phyloP scores from a whole-genome alignment of 2,797 vertebrate species.

The Hydrolagus colliei region DNA sequence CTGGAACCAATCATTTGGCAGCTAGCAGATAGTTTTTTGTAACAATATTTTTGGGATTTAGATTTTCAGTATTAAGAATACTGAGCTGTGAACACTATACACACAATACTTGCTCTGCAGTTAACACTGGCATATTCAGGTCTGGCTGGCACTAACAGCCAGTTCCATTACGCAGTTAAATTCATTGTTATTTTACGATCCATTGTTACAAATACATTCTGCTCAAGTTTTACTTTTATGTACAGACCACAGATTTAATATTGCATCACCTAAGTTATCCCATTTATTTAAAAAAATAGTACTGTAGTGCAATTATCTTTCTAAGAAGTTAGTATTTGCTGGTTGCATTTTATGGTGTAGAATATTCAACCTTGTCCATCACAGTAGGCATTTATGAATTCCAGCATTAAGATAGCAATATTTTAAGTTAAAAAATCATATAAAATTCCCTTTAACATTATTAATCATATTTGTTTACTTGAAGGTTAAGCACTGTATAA shows the following conservation, averaged over 20 bases:
- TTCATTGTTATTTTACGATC: not conserved
- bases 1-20: not conserved
- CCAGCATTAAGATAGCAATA: not conserved
- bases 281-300: constrained; percentile 22
- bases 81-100: not conserved
- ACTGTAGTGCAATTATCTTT: constrained; percentile 26
- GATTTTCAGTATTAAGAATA: not conserved
- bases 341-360: constrained; percentile 1
- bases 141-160: constrained; percentile 10
- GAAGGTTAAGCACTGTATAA: not conserved
- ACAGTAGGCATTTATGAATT: not conserved
- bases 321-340: constrained; percentile 17
- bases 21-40: not conserved
- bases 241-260: not conserved
- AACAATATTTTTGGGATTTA: constrained; percentile 10
- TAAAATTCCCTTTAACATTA: constrained; percentile 24
- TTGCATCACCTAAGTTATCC: not conserved
- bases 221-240: not conserved
- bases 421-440: constrained; percentile 1
- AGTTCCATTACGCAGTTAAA: not conserved
- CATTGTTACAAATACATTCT: constrained; percentile 17
- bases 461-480: not conserved
- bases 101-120: not conserved
- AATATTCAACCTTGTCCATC: not conserved
- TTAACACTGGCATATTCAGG: not conserved